phyloP scores from a whole-genome alignment of 2,797 vertebrate genomes.

The Buphagus erythrorhynchus region DNA sequence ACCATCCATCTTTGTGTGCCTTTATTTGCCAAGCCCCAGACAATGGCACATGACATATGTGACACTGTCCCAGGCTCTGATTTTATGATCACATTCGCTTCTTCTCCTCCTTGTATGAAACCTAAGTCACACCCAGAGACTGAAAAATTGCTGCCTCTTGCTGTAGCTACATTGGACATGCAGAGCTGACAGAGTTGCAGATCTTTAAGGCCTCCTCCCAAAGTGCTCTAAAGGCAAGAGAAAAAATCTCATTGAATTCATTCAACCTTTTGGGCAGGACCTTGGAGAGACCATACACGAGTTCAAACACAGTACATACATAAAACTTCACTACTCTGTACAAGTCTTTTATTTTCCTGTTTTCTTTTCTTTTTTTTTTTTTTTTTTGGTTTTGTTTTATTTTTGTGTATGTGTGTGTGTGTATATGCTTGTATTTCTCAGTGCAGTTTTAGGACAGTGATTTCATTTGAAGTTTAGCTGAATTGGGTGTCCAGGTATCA shows the following conservation, averaged over 20 bases:
- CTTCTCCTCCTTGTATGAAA: background rate
- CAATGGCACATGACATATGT: rapidly evolving
- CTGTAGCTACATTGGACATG: background rate
- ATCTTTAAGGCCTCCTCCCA: background rate
- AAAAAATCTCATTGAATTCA: background rate
- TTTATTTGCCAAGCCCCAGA: background rate
- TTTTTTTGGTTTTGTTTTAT: background rate
- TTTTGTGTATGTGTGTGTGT: background rate
- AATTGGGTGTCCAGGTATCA: background rate
- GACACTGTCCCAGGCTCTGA: background rate
- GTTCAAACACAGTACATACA: background rate
- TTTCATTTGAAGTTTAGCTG: background rate
- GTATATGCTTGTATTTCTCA: background rate
- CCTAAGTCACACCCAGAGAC: background rate
- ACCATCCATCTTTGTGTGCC: background rate
- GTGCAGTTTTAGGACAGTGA: background rate
- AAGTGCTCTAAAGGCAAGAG: background rate
- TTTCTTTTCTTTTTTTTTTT: rapidly evolving
- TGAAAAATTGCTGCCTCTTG: background rate
- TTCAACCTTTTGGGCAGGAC: background rate
- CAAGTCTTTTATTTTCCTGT: background rate
- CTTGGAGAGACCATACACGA: background rate
- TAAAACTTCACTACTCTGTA: background rate
- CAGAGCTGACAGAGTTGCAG: background rate
- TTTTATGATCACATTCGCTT: background rate